Conservation (phyloP, 2,113 vertebrate genomes). For the Dermatemys mawii region DNA sequence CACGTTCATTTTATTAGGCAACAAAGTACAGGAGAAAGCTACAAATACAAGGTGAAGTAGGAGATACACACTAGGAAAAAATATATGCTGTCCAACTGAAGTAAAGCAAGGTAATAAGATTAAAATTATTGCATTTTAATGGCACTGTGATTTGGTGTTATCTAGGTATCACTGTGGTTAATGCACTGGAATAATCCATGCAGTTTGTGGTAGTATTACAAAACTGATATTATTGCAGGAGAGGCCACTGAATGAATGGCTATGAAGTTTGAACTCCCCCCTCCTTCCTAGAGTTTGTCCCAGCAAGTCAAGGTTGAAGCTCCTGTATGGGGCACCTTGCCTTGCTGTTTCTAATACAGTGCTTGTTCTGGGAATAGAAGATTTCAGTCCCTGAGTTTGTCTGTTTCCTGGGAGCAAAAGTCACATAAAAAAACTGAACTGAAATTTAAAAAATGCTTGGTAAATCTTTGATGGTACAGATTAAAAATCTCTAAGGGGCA, state of each 20-base stretch:
- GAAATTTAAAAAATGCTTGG: neutral
- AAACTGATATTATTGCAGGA: neutral
- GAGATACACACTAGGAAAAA: neutral
- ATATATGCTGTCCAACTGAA: neutral
- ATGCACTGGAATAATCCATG: neutral
- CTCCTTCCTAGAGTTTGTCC: neutral
- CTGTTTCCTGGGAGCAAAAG: neutral
- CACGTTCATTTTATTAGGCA: neutral
- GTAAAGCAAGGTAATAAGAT: neutral
- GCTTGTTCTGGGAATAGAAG: neutral
- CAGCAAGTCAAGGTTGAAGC: neutral
- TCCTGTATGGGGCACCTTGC: neutral
- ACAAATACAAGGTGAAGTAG: neutral
- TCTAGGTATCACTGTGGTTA: too few relatives aligned
- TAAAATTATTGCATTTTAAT: neutral
- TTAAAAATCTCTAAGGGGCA: neutral
- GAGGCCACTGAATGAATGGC: neutral
- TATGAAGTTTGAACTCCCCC: neutral
- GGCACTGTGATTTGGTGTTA: neutral
- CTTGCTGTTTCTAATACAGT: neutral
- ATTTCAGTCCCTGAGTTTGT: neutral
- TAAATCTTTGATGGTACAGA: neutral
- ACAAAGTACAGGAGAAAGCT: neutral
- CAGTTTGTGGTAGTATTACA: too few relatives aligned
- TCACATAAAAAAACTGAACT: neutral